A percentile compares a stretch with the other conserved stretches of the same genome.
These are phyloP conservation scores for Polyommatus iphigenia DNA, from an alignment of 2,888 invertebrate species.

Conservation along the genomic window DNA sequence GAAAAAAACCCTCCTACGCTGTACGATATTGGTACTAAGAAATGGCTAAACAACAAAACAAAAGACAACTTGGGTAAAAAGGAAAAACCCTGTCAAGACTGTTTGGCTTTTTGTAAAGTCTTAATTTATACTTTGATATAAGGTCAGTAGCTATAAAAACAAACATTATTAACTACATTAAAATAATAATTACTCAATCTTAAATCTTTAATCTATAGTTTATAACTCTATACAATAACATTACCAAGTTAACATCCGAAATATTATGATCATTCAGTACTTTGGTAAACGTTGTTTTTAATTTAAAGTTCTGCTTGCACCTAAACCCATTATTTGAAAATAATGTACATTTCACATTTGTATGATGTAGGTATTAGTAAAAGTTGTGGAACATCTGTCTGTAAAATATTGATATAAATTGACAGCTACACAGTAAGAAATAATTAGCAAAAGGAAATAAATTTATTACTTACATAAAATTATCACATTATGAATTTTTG, in stretches of 20 bases:
- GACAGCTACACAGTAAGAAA: neutral
- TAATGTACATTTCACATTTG: too few relatives aligned
- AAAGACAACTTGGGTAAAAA: neutral
- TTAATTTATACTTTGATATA: neutral
- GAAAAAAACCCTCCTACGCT: neutral
- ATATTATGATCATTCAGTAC: neutral
- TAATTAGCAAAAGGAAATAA: neutral
- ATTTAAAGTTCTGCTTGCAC: too few relatives aligned
- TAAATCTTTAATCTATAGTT: neutral
- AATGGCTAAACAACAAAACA: neutral
- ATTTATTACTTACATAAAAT: too few relatives aligned
- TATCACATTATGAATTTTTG: neutral
- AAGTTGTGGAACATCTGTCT: too few relatives aligned
- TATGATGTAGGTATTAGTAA: too few relatives aligned
- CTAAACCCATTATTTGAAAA: too few relatives aligned
- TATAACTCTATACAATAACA: neutral
- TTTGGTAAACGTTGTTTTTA: neutral
- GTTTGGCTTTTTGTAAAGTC: neutral
- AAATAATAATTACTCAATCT: neutral
- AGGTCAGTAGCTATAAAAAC: neutral
- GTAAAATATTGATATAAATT: too few relatives aligned
- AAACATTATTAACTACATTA: neutral
- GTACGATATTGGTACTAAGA: too few relatives aligned
- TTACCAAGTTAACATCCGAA: neutral
- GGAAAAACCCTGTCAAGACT: neutral